phyloP scores from a whole-genome alignment of 2,888 invertebrate species.

The Stenodera caucasica region DNA sequence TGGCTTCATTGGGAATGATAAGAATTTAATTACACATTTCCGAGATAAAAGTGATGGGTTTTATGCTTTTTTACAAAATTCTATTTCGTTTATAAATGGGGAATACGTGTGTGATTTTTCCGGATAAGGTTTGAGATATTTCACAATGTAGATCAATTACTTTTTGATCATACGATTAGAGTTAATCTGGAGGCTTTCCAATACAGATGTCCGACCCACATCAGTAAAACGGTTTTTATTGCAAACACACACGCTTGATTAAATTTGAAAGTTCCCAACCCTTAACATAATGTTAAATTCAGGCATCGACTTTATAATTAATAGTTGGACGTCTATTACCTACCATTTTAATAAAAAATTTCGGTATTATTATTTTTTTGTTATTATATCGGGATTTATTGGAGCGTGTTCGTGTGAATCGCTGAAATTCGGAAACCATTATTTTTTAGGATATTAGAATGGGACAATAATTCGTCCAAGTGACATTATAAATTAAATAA shows the following conservation, averaged over 20 bases:
- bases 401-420: too few relatives aligned
- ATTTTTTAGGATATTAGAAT: constrained; percentile 42
- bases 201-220: constrained; percentile 44
- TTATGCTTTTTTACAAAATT: background rate
- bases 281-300: constrained; percentile 31
- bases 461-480: constrained; percentile 44
- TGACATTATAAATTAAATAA: constrained; percentile 47
- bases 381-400: too few relatives aligned
- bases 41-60: background rate
- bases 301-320: constrained; percentile 37
- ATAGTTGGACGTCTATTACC: constrained; percentile 17
- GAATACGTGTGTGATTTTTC: constrained; percentile 28
- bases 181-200: constrained; percentile 45
- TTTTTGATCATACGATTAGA: constrained; percentile 49
- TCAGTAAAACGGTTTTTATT: constrained; percentile 46
- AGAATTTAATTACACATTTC: constrained; percentile 7
- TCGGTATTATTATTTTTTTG: too few relatives aligned
- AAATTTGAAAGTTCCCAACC: constrained; percentile 41
- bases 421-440: too few relatives aligned
- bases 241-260: constrained; percentile 36
- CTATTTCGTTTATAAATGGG: background rate
- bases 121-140: constrained; percentile 38
- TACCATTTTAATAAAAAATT: background rate
- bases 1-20: background rate
- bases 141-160: constrained; percentile 52